Base-by-base conservation (phyloP, 2,797 vertebrate species). In the Selene dorsalis region DNA sequence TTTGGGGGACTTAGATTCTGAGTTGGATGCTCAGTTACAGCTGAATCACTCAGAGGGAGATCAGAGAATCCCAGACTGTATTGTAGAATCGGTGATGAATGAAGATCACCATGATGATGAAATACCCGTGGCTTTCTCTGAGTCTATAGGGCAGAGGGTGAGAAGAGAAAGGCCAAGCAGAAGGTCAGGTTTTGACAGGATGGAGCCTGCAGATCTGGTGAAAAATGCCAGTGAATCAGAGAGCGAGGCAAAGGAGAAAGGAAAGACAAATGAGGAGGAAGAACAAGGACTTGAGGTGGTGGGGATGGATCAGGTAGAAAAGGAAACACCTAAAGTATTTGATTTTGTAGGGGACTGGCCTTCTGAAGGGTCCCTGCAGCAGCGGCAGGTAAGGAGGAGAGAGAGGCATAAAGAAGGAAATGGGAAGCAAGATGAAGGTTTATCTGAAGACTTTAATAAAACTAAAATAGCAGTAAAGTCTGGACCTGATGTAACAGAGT, bases 311-410 rank as follows among this genome's bases (percentile, higher is more conserved):
- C 39, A 17, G 56, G 68, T 16, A 47, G 79, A 84, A 35, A 66
- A 41, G 12, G 67, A 57, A 59, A 92, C 73, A 60, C 79, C 87
- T 10, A 91, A 95, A 62, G 79, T 90, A 26, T 79, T 96, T 6
- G 91, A 93, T 80, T 99, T 98, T 93, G 84, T 95, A 12, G 97
- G 97, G 69, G 97, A 99, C 61, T 99, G 97, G 97, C 97, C 97
- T 3, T 58, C 94, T 56, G 94, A 95, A 80, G 95, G 93, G 73
- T 93, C 94, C 35, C 94, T 97, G 56, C 87, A 94, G 68, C 97
- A 97, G 87, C 96, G 96, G 30, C 86, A 85, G 63, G 94, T 86
- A 69, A 96, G 87, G 87, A 83, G 65, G 68, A 80, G 73, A 82
- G 76, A 83, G 45, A 84, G 69, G 14, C 62, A 22, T 3, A 48